phyloP scores from a whole-genome alignment of 2,113 vertebrate genomes.

The Chlamydotis undulata region DNA sequence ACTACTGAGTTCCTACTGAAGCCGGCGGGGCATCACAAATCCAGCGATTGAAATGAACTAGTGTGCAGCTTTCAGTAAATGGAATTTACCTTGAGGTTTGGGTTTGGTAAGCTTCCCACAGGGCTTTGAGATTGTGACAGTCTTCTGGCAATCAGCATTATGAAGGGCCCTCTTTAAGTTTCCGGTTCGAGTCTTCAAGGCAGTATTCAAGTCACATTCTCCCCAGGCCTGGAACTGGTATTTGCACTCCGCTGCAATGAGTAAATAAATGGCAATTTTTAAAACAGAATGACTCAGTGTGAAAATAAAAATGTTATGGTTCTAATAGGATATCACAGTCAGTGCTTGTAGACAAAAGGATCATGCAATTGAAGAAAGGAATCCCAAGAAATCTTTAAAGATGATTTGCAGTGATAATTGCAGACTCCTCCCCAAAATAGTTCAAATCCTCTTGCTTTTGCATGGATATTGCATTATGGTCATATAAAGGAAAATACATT shows the following conservation, averaged over 20 bases:
- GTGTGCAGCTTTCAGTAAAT: neutral
- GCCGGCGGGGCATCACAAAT: neutral
- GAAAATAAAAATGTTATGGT: neutral
- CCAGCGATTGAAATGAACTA: neutral
- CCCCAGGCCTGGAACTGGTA: slow-evolving; percentile 97
- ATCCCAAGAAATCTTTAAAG: neutral
- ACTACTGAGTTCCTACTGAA: neutral
- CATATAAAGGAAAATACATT: neutral
- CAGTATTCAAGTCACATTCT: slow-evolving; percentile 90
- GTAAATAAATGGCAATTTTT: neutral
- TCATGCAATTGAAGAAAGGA: neutral
- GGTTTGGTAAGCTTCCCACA: slow-evolving; percentile 92
- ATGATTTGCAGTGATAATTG: neutral
- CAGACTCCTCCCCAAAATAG: fast-evolving
- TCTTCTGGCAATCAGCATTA: slow-evolving; percentile 90
- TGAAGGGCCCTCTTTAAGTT: slow-evolving; percentile 91
- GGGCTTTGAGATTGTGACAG: slow-evolving; percentile 92
- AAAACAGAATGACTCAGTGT: neutral
- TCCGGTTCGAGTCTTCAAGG: slow-evolving; percentile 91
- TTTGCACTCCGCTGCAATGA: slow-evolving; percentile 89
- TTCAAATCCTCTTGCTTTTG: neutral
- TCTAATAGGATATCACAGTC: neutral
- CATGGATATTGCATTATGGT: neutral
- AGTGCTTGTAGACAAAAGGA: neutral
- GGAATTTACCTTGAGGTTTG: slow-evolving; percentile 89